Percentiles rank a stretch among this genome's conserved stretches.
Conservation (phyloP, 2,888 invertebrate genomes). For the Drosophila atroscutellata region DNA sequence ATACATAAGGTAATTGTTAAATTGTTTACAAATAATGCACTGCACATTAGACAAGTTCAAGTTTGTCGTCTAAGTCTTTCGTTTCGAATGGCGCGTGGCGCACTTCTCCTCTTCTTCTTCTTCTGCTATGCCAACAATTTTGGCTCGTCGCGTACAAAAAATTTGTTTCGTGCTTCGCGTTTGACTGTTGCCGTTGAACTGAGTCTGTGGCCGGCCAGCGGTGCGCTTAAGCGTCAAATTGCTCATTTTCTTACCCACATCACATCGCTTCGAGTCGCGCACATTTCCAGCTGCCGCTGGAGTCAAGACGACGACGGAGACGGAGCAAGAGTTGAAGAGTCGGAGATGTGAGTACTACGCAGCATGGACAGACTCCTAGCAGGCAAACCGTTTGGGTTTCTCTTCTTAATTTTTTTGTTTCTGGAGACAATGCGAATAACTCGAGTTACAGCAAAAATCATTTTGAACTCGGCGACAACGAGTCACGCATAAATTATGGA, state of each 20-base stretch:
- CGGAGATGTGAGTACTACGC: constrained; percentile 8
- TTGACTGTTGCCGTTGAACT: constrained; percentile 82
- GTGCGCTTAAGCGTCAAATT: constrained; percentile 81
- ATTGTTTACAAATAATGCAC: constrained; percentile 32
- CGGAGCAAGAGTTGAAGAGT: neutral
- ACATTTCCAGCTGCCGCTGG: constrained; percentile 14
- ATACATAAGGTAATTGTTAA: constrained; percentile 18
- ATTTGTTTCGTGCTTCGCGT: constrained; percentile 75
- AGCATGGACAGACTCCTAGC: constrained; percentile 34
- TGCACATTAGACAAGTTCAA: constrained; percentile 74
- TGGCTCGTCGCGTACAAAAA: constrained; percentile 34
- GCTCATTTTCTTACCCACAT: constrained; percentile 43
- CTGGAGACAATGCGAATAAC: constrained; percentile 18
- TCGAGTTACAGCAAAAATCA: constrained; percentile 41
- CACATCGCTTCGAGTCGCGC: constrained; percentile 15
- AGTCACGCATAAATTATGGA: constrained; percentile 66
- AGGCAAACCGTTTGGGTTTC: constrained; percentile 25
- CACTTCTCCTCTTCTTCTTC: constrained; percentile 15
- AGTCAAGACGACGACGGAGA: neutral
- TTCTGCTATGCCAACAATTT: constrained; percentile 18
- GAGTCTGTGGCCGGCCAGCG: constrained; percentile 77
- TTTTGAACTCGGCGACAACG: constrained; percentile 38
- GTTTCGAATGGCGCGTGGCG: constrained; percentile 38
- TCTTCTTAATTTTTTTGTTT: constrained; percentile 12
- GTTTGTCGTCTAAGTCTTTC: constrained; percentile 79